Percentiles rank a stretch among this genome's conserved stretches.
Evolutionary conservation across 2,888 invertebrate species (phyloP).

Genomic region (Baronia brevicornis): DNA sequence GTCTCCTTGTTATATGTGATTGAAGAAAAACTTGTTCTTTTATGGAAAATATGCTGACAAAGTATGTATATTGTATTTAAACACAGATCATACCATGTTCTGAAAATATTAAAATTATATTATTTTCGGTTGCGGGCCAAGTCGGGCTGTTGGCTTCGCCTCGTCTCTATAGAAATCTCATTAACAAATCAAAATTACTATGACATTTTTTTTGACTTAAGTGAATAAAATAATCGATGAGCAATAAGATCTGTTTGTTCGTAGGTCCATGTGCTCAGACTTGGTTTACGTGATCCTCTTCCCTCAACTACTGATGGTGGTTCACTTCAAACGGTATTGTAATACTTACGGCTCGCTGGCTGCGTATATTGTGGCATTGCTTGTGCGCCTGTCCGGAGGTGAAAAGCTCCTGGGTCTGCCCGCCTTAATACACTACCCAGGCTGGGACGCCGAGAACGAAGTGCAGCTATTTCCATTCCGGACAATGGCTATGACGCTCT

Average conservation of each 20-base stretch:
- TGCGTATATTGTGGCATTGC: slow-evolving; percentile 89
- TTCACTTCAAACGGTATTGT: slow-evolving; percentile 94
- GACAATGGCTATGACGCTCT: slow-evolving; percentile 94
- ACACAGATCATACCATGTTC: too few species aligned
- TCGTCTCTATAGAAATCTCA: too few species aligned
- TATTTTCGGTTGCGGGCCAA: slow-evolving; percentile 17
- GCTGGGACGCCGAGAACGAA: slow-evolving; percentile 84
- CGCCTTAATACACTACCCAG: slow-evolving; percentile 90
- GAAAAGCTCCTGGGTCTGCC: slow-evolving; percentile 89
- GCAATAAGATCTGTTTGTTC: slow-evolving; percentile 16
- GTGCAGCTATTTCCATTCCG: slow-evolving; percentile 97
- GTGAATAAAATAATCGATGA: too few species aligned
- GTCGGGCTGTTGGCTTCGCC: slow-evolving; percentile 11
- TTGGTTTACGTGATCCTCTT: slow-evolving; percentile 99
- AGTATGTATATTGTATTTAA: too few species aligned
- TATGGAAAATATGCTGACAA: too few species aligned
- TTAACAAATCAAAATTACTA: too few species aligned
- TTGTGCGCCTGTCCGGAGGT: slow-evolving; percentile 88
- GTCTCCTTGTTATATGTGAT: too few species aligned
- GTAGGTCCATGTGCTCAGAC: slow-evolving; percentile 97
- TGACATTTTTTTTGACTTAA: background rate
- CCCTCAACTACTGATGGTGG: slow-evolving; percentile 98
- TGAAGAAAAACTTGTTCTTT: too few species aligned
- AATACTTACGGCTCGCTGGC: slow-evolving; percentile 98
- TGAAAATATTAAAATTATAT: too few species aligned